phyloP scores from a whole-genome alignment of 1,140 invertebrate genomes.

The Monochamus saltuarius region DNA sequence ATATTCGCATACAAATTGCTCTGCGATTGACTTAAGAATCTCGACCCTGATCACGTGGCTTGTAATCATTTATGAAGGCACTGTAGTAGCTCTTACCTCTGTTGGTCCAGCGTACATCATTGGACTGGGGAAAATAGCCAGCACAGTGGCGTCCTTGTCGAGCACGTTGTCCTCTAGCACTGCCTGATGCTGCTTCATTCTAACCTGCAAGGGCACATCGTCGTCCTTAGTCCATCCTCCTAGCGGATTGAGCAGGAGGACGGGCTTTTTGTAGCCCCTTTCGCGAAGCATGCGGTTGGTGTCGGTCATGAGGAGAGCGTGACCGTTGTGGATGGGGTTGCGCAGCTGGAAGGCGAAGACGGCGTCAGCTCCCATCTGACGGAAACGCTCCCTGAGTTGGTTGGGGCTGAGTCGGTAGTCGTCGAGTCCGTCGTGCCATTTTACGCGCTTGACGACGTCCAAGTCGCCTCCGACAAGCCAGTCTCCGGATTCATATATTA shows the following conservation, averaged over 20 bases:
- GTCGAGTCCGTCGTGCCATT: constrained; percentile 95
- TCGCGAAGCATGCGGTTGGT: constrained; percentile 81
- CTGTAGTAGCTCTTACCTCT: constrained; percentile 59
- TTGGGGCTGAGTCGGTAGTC: constrained; percentile 92
- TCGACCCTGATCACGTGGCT: no score
- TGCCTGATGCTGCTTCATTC: constrained; percentile 84
- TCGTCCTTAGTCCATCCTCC: constrained; percentile 99
- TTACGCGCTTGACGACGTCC: constrained; percentile 86
- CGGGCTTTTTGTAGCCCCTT: constrained; percentile 89
- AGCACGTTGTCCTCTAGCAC: constrained; percentile 85
- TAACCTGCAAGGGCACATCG: constrained; percentile 84
- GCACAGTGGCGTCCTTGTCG: constrained; percentile 82
- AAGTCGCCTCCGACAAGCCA: constrained; percentile 95
- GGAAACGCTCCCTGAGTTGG: constrained; percentile 81
- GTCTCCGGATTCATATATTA: constrained; percentile 91
- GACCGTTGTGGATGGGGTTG: constrained; percentile 99
- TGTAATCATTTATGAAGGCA: not conserved
- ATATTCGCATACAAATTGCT: no score
- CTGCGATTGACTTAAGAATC: no score
- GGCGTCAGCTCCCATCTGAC: constrained; percentile 85
- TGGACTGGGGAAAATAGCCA: constrained; percentile 98
- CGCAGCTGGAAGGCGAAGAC: constrained; percentile 98
- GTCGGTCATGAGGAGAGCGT: constrained; percentile 96
- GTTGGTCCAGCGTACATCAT: constrained; percentile 99
- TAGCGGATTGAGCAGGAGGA: constrained; percentile 92